Percentiles rank a stretch among this genome's conserved stretches.
These are phyloP conservation scores for Heliothis subflexa DNA, from an alignment of 1,140 invertebrate genomes.

Conservation along the genomic window DNA sequence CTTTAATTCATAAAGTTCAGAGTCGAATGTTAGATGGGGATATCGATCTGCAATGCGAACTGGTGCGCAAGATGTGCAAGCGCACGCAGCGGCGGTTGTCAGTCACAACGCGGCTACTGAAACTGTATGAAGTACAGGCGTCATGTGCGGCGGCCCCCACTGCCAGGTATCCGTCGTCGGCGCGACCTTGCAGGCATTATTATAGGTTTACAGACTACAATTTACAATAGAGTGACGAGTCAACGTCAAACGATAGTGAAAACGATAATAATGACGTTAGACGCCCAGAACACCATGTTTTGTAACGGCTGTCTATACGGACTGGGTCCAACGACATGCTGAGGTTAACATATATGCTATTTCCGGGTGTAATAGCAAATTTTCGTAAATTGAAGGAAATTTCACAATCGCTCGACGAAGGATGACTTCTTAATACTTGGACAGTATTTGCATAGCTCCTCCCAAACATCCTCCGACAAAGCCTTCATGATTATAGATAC, in stretches of 20 bases:
- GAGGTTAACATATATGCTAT: conserved; percentile 38
- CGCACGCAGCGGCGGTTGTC: conserved; percentile 26
- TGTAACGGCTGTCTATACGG: conserved; percentile 55
- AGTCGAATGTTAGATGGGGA: background rate
- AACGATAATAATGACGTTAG: conserved; percentile 70
- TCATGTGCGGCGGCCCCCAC: conserved; percentile 70
- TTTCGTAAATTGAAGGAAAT: conserved; percentile 60
- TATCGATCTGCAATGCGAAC: background rate
- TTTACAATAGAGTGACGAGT: conserved; percentile 82
- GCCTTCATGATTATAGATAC: background rate
- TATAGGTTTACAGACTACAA: conserved; percentile 81
- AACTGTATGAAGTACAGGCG: conserved; percentile 70
- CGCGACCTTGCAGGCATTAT: conserved; percentile 80
- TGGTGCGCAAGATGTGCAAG: background rate
- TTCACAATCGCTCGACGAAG: conserved; percentile 46
- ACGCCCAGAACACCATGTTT: conserved; percentile 62
- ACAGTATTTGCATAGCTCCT: conserved; percentile 8
- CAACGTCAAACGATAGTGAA: conserved; percentile 76
- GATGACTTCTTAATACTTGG: conserved; percentile 33
- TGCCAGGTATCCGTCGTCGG: conserved; percentile 44
- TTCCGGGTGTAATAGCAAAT: conserved; percentile 57
- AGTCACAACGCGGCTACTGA: conserved; percentile 66
- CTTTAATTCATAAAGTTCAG: background rate
- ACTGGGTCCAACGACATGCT: conserved; percentile 14
- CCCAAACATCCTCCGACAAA: conserved; percentile 24